Base-by-base conservation (phyloP, 2,888 invertebrate genomes). In the Eledona agricola region DNA sequence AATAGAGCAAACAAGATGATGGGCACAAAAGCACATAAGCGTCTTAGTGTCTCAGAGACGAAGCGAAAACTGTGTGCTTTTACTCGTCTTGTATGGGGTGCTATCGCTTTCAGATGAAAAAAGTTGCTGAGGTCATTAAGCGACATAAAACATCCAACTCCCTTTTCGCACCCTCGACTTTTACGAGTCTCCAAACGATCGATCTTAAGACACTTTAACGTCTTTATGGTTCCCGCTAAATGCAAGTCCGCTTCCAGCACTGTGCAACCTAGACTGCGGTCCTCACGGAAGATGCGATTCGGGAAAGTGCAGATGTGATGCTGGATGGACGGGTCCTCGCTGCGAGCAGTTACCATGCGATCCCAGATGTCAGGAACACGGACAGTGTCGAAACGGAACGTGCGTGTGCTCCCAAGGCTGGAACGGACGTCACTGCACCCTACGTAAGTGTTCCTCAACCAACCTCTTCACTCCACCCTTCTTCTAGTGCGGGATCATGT, bases 391-490 rank as follows among this genome's bases (percentile, higher is more conserved):
- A 74, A 97, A 98, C 77, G 98, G 98, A 54, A 96, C 95, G 35
- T 99, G 99, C 76, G 90, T 95, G 45, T 99, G 99, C 76, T 90
- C 93, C 42, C 91, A 93, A 74, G 98, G 98, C 59, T 99, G 97
- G 97, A 98, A 98, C 76, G 99, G 99, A 60, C 86, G 89, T 68
- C 96, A 97, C 75, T 99, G 99, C 80, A 96, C 96, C 52, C 78
- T 97, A 69, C 93, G 97, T 98, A 83, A 90, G 91, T 42, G 26
- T n/a, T n/a, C n/a, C n/a, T n/a, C 25, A 7, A 17, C n/a, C 4
- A 6, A 29, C 15, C 9, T 29, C 15, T 29, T 13, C 13, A 31
- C 7, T 19, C 6, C 20, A 19, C 6, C 6, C 1, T 29, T 12
- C 6, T 29, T 29, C 11, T 7, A 20, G 7, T 32, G 28, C 12